Percentiles rank a stretch among this genome's conserved stretches.
Conservation (phyloP, 2,113 vertebrate species). For the Butorides virescens region DNA sequence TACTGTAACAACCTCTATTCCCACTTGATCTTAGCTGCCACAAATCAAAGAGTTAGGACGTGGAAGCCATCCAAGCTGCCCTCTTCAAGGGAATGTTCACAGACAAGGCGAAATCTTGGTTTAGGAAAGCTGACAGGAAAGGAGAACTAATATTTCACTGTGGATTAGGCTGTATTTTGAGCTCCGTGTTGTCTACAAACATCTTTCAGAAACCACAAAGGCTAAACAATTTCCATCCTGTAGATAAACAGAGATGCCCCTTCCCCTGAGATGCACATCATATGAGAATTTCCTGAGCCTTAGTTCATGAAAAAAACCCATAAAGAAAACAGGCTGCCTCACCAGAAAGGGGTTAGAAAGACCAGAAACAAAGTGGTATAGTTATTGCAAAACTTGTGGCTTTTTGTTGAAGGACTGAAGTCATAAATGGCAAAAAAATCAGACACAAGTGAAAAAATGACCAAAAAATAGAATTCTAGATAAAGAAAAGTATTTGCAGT, state of each 20-base stretch:
- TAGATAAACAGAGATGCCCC: constrained; percentile 45
- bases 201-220: constrained; percentile 52
- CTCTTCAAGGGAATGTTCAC: constrained; percentile 37
- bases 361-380: neutral
- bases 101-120: constrained; percentile 23
- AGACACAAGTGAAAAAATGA: neutral
- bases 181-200: constrained; percentile 17
- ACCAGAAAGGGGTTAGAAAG: neutral
- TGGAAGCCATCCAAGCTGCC: constrained; percentile 53
- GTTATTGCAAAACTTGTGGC: neutral
- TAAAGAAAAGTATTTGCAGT: neutral
- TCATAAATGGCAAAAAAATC: neutral
- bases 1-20: constrained; percentile 31
- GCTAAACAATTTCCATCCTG: constrained; percentile 22
- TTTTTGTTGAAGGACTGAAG: neutral
- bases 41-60: constrained; percentile 49
- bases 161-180: constrained; percentile 45
- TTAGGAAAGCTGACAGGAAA: constrained; percentile 56
- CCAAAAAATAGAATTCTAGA: neutral
- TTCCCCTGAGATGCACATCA: neutral
- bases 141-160: constrained; percentile 54
- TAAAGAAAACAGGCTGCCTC: neutral
- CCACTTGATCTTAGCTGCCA: constrained; percentile 40
- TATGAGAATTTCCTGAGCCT: constrained; percentile 12
- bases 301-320: neutral